phyloP scores from a whole-genome alignment of 2,888 invertebrate species.

The Trimorus sp. region DNA sequence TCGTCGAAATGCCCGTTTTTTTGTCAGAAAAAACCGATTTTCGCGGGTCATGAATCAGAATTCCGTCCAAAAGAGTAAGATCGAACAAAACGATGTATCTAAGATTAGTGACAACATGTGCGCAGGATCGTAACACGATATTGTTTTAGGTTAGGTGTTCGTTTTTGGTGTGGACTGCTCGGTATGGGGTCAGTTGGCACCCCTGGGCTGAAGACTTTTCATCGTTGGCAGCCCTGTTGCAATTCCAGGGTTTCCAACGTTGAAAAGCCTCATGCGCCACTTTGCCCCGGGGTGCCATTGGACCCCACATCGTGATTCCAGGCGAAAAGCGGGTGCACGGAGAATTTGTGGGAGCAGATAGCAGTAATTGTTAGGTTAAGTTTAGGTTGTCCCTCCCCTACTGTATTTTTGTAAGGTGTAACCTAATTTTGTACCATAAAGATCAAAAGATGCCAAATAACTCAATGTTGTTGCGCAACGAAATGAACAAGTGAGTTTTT shows the following conservation, averaged over 20 bases:
- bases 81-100: constrained; percentile 20
- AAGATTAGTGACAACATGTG: constrained; percentile 16
- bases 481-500: constrained; percentile 58
- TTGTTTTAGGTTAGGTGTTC: constrained; percentile 12
- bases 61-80: constrained; percentile 64
- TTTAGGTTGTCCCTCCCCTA: constrained; percentile 62
- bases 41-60: constrained; percentile 42
- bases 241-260: no score
- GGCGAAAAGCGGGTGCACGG: no score
- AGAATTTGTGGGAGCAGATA: neutral
- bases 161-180: no score
- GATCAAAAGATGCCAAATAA: constrained; percentile 76
- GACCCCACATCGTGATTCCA: no score
- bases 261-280: no score
- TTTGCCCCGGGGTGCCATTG: no score
- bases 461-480: constrained; percentile 48
- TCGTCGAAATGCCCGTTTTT: neutral
- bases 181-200: no score
- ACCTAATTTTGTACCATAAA: constrained; percentile 69
- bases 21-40: neutral
- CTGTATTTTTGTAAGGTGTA: constrained; percentile 55
- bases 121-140: constrained; percentile 45
- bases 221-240: no score
- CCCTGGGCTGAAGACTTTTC: no score
- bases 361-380: constrained; percentile 2